Evolutionary conservation across 2,113 vertebrate genomes (phyloP), one percentile per base, ranked within the genome.

Genomic region (Thermophis baileyi): DNA sequence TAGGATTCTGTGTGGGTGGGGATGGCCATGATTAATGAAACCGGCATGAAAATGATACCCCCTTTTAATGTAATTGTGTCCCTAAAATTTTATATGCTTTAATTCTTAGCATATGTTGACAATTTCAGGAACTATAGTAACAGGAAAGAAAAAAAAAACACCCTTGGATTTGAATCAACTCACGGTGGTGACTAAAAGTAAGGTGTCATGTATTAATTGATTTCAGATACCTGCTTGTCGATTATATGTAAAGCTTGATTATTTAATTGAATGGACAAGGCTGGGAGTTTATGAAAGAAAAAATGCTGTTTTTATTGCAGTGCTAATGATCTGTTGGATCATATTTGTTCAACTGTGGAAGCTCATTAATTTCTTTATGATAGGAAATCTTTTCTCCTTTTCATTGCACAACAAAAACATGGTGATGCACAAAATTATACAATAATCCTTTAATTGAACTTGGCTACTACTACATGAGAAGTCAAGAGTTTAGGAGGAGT

Each of bases 301-400:
- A 87, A 90, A 30, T 24, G 40, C 94, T 63, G 3, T 20, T 92
- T 96, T 95, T 94, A 94, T 95, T 94, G 93, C 94, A 85, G 93
- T 94, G 86, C 81, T 91, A 95, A 94, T 95, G 95, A 95, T 63
- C 63, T 92, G 44, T 91, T 87, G 22, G 81, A 50, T 95, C 89
- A 94, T 94, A 92, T 92, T 90, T 87, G 86, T 49, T 51, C 88
- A 95, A 88, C 54, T 49, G 69, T 35, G 5, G 85, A 94, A 93
- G 87, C 54, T 93, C 95, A 91, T 8, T 93, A 93, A 94, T 85
- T 94, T 0, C 87, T 94, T 93, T 96, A 57, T 95, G 91, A 87
- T 92, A 95, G 92, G 90, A 94, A 25, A n/a, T 91, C 89, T 86
- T 93, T 96, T 91, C 30, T 40, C 47, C 92, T 93, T 54, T 90